phyloP scores from a whole-genome alignment of 2,797 vertebrate genomes.

The Crenuchus spilurus region DNA sequence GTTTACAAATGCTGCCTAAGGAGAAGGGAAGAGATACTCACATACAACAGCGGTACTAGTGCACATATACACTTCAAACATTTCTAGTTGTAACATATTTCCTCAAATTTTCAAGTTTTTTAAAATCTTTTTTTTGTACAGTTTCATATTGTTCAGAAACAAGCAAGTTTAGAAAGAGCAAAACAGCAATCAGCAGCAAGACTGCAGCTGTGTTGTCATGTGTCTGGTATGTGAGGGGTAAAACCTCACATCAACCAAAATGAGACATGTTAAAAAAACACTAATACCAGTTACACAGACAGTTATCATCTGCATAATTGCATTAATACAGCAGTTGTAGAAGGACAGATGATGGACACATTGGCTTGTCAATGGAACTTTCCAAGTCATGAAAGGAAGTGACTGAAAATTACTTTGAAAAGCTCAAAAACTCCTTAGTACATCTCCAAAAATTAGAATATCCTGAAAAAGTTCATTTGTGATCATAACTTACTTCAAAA shows the following conservation, averaged over 20 bases:
- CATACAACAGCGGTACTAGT: slow-evolving; percentile 23
- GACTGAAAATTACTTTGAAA: no score
- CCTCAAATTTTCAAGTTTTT: slow-evolving; percentile 31
- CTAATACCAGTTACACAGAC: background rate
- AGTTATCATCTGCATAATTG: slow-evolving; percentile 1
- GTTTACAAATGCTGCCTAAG: slow-evolving; percentile 59
- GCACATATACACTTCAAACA: slow-evolving; percentile 27
- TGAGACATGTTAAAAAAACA: background rate
- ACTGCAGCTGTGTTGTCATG: slow-evolving; percentile 9
- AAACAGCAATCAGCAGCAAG: slow-evolving; percentile 19
- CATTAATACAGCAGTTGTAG: slow-evolving; percentile 19
- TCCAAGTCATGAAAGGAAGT: background rate
- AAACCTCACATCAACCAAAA: background rate
- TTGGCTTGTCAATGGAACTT: background rate
- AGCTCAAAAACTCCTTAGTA: no score
- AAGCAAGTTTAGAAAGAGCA: slow-evolving; percentile 28
- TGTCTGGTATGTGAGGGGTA: background rate
- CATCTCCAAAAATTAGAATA: no score
- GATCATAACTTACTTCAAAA: no score
- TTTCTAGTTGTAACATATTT: slow-evolving; percentile 43
- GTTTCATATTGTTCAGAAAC: slow-evolving; percentile 29
- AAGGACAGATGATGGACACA: background rate
- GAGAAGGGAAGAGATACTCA: slow-evolving; percentile 41
- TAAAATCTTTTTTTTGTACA: background rate
- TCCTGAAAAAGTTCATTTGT: no score